Conservation (phyloP, 2,797 vertebrate species). For the Notamacropus eugenii region DNA sequence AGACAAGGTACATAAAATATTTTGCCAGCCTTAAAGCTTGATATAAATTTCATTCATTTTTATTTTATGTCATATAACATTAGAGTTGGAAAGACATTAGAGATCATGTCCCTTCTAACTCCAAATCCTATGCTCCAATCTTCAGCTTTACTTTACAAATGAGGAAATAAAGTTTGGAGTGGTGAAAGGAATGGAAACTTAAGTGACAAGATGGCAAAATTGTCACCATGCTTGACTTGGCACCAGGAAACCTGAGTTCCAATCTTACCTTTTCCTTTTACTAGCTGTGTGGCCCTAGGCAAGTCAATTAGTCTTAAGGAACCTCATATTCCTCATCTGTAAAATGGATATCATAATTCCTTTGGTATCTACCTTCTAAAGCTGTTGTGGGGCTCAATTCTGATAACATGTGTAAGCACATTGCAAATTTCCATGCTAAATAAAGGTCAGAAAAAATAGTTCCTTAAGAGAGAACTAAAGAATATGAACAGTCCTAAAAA, state of each 20-base stretch:
- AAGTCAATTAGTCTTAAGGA: not conserved
- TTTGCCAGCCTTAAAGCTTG: not conserved
- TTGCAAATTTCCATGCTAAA: not conserved
- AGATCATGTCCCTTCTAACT: not conserved
- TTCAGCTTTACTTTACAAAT: not conserved
- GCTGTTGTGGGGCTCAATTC: not conserved
- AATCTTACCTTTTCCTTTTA: not conserved
- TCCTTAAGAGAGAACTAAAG: not conserved
- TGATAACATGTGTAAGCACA: too few relatives aligned
- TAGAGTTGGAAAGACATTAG: not conserved
- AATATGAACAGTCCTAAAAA: not conserved
- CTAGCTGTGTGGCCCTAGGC: not conserved
- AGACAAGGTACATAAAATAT: not conserved
- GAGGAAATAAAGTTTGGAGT: not conserved
- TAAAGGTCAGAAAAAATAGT: not conserved
- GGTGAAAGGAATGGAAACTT: not conserved
- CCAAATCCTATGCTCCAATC: not conserved
- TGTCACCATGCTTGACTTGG: not conserved
- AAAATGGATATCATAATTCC: not conserved
- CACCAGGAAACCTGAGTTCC: not conserved
- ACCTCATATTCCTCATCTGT: not conserved
- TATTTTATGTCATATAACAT: not conserved
- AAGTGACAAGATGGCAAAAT: not conserved
- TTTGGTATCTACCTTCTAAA: not conserved
- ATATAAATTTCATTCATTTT: not conserved